Conservation (phyloP, 2,113 vertebrate genomes). For the Siniperca chuatsi region DNA sequence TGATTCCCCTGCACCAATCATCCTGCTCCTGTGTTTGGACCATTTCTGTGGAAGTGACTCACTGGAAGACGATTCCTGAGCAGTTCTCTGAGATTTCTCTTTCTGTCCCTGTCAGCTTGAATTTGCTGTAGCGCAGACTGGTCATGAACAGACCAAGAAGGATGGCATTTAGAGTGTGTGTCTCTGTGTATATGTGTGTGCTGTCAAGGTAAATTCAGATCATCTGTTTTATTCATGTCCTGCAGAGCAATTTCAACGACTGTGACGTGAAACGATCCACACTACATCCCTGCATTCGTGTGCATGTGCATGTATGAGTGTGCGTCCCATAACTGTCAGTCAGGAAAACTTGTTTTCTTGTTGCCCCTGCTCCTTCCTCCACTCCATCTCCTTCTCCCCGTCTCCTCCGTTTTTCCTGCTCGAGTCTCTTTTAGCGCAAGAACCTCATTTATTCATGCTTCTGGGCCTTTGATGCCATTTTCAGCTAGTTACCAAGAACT, state of each 20-base stretch:
- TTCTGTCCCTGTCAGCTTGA: constrained; percentile 55
- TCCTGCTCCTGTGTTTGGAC: constrained; percentile 23
- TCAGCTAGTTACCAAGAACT: constrained; percentile 59
- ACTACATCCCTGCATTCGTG: not conserved
- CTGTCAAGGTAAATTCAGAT: constrained; percentile 64
- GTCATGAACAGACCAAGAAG: not conserved
- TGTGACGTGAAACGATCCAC: not conserved
- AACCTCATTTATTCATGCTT: constrained; percentile 80
- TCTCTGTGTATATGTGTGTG: not conserved
- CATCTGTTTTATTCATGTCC: constrained; percentile 71
- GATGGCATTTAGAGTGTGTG: constrained; percentile 37
- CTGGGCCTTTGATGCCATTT: constrained; percentile 68
- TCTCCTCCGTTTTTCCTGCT: constrained; percentile 31
- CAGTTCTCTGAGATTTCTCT: constrained; percentile 59
- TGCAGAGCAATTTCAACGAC: constrained; percentile 45
- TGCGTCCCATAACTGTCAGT: constrained; percentile 56
- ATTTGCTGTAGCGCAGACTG: constrained; percentile 21
- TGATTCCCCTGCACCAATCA: constrained; percentile 9
- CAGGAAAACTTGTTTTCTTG: constrained; percentile 35
- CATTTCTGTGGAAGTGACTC: not conserved
- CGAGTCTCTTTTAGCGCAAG: constrained; percentile 55
- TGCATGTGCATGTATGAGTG: not conserved
- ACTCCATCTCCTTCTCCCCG: constrained; percentile 18
- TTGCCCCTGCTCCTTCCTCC: constrained; percentile 34
- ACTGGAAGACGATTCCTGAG: not conserved